A percentile compares a stretch with the other conserved stretches of the same genome.
These are phyloP conservation scores for Alethe castanea DNA, from an alignment of 2,113 vertebrate genomes.

Conservation along the genomic window DNA sequence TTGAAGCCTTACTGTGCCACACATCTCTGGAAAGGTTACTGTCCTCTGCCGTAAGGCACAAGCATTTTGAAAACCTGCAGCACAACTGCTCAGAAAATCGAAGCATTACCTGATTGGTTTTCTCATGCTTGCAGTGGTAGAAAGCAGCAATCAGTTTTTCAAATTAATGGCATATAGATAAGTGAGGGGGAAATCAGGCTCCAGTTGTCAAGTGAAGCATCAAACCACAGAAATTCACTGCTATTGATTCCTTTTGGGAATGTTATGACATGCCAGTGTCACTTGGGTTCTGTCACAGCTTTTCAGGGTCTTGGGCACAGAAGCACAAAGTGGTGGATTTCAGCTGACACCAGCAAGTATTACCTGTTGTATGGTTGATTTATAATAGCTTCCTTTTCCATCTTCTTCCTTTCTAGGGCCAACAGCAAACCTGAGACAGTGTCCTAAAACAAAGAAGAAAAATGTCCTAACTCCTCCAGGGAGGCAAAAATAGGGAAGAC, in stretches of 20 bases:
- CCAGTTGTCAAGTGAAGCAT: neutral
- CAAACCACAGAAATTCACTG: neutral
- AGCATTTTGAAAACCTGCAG: neutral
- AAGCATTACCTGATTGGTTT: neutral
- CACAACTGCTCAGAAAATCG: neutral
- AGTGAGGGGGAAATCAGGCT: neutral
- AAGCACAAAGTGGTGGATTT: neutral
- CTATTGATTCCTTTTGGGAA: neutral
- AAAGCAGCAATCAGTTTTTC: neutral
- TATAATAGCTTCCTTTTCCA: neutral
- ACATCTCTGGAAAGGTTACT: rapidly evolving
- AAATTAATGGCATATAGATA: neutral
- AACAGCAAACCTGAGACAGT: neutral
- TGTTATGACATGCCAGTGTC: rapidly evolving
- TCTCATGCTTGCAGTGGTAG: neutral
- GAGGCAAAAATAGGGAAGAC: neutral
- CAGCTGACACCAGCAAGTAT: neutral
- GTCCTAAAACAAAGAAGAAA: neutral
- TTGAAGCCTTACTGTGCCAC: neutral
- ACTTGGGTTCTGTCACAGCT: neutral
- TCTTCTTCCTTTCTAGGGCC: slow-evolving; percentile 11
- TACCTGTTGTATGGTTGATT: neutral
- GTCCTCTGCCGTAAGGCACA: neutral
- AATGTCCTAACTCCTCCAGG: neutral
- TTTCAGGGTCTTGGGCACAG: neutral